Base-by-base conservation (phyloP, 1,140 invertebrate species). In the Arctopsyche grandis region DNA sequence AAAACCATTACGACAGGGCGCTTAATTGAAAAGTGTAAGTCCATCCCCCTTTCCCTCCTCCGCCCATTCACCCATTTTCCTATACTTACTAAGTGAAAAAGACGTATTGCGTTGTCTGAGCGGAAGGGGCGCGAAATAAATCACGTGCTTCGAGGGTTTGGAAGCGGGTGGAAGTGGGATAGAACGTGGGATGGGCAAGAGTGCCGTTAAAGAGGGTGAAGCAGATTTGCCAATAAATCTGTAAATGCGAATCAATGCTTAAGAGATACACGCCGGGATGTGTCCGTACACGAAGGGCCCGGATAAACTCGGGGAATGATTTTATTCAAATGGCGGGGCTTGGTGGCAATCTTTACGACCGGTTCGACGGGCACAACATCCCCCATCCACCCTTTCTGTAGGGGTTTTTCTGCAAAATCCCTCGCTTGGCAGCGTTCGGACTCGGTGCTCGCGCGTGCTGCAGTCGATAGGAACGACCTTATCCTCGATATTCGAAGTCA, bases 201-300 rank as follows among this genome's bases (percentile, higher is more conserved):
- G 22, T 9, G 26, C 56, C 22, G 74, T 38, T 76, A 76, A 63
- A 44, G 29, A 43, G 74, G 43, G 74, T 29, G 26, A 24, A 76
- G 74, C 74, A 43, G 74, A 63, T 76, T 76, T 63, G 74, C 74
- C 74, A 76, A 76, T 76, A 76, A 76, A 76, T 76, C 74, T 76
- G 74, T 63, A 63, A 76, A 76, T 63, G 56, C 74, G 58, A 76
- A 76, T 76, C 74, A 76, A 76, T 76, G 74, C 74, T 76, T 76
- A 63, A 29, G 74, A 76, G 52, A 76, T 63, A 76, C 74, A 76
- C 46, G 58, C 29, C 56, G 74, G 74, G 74, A 60, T 38, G 56
- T 46, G 56, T 76, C 56, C 46, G 56, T 63, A 76, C 74, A 63
- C 19, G 71, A 44, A 76, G 69, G 60, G 19, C 24, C 74, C 26